phyloP scores from a whole-genome alignment of 2,113 vertebrate genomes.

The Pagrus major region DNA sequence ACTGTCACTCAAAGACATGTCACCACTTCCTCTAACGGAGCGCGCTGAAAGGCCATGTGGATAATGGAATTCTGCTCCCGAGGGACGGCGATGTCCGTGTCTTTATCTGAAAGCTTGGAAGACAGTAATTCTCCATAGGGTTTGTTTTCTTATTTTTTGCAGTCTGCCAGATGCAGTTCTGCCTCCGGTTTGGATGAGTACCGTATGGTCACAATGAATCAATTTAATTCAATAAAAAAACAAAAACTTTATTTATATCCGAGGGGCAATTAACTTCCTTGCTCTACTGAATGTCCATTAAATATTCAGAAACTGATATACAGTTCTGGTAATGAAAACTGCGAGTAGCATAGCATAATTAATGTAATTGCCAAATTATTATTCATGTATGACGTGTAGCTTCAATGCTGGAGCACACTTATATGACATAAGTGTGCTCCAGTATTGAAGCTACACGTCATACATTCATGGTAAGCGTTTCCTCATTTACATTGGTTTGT shows the following conservation, averaged over 20 bases:
- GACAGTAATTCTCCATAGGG: constrained; percentile 28
- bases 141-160: constrained; percentile 36
- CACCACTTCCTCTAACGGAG: constrained; percentile 31
- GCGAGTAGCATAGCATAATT: not conserved
- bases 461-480: not conserved
- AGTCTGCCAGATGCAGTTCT: constrained; percentile 38
- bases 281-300: constrained; percentile 48
- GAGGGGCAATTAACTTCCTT: constrained; percentile 30
- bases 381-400: constrained; percentile 22
- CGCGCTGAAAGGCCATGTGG: constrained; percentile 51
- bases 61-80: constrained; percentile 58
- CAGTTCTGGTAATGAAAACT: constrained; percentile 26
- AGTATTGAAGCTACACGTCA: constrained; percentile 9
- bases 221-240: no score
- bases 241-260: no score
- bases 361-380: constrained; percentile 32
- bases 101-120: constrained; percentile 41
- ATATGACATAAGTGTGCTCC: constrained; percentile 9
- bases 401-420: no score
- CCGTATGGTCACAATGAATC: constrained; percentile 17
- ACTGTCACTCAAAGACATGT: constrained; percentile 57
- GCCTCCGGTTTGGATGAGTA: constrained; percentile 18
- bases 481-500: not conserved
- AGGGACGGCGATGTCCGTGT: constrained; percentile 1
- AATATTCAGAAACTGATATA: constrained; percentile 49